A percentile compares a stretch with the other conserved stretches of the same genome.
Evolutionary conservation across 2,888 invertebrate species (phyloP).

Genomic region (Venusia cambrica): DNA sequence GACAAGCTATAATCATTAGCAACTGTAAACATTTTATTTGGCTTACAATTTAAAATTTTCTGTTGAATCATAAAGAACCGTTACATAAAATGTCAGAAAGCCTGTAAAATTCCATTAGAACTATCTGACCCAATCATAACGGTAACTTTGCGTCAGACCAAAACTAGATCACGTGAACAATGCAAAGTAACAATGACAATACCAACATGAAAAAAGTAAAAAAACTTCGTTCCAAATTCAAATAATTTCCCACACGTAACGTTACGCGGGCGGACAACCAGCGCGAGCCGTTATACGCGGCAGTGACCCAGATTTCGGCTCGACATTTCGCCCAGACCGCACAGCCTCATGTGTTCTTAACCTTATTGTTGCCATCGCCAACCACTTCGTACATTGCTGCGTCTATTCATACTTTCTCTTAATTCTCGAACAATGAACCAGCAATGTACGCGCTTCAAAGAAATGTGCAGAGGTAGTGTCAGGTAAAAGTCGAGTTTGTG

Average conservation of each 20-base stretch:
- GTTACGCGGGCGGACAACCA: slow-evolving; percentile 78
- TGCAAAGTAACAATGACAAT: slow-evolving; percentile 47
- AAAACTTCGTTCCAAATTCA: slow-evolving; percentile 75
- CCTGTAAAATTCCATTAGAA: slow-evolving; percentile 2
- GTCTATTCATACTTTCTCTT: slow-evolving; percentile 33
- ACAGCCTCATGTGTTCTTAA: slow-evolving; percentile 56
- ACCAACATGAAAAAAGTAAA: slow-evolving; percentile 55
- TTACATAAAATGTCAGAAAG: slow-evolving; percentile 3
- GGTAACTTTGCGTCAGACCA: slow-evolving; percentile 38
- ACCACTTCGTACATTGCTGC: slow-evolving; percentile 30
- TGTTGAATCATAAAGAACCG: neutral
- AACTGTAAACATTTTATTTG: no score
- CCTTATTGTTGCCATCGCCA: slow-evolving; percentile 49
- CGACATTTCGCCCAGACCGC: slow-evolving; percentile 57
- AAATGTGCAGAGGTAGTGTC: slow-evolving; percentile 17
- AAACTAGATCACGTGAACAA: slow-evolving; percentile 71
- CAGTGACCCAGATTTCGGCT: slow-evolving; percentile 74
- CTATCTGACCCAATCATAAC: slow-evolving; percentile 37
- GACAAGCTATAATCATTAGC: no score
- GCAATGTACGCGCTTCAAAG: slow-evolving; percentile 35
- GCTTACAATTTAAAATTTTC: neutral
- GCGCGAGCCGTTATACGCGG: slow-evolving; percentile 77
- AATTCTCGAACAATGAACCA: slow-evolving; percentile 2
- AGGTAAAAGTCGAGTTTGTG: slow-evolving; percentile 28
- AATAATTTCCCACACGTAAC: slow-evolving; percentile 81